Percentiles rank a stretch among this genome's conserved stretches.
Conservation (phyloP, 2,888 invertebrate genomes). For the Polydrusus pterygomalis region DNA sequence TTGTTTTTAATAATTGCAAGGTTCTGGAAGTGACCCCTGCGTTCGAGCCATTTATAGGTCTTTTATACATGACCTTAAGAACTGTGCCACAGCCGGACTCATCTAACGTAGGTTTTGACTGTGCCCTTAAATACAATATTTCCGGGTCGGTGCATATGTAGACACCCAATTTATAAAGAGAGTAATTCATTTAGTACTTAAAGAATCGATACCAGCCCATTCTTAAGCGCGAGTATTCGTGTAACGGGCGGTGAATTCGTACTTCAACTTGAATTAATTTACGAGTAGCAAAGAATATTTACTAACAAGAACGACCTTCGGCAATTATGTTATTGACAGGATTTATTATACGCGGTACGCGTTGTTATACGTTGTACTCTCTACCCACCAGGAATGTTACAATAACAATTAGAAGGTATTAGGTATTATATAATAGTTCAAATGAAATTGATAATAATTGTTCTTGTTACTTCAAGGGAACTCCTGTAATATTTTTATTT, state of each 20-base stretch:
- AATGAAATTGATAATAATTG: not conserved
- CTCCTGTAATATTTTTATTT: too few species aligned
- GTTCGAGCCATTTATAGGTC: too few species aligned
- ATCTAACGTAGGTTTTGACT: too few species aligned
- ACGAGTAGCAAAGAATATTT: constrained; percentile 24
- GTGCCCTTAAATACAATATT: too few species aligned
- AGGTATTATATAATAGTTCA: constrained; percentile 31
- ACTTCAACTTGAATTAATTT: constrained; percentile 22
- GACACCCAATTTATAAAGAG: too few species aligned
- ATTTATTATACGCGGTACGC: not conserved
- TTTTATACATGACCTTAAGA: too few species aligned
- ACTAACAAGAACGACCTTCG: constrained; percentile 24
- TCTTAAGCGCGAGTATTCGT: not conserved
- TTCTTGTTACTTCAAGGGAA: not conserved
- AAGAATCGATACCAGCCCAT: constrained; percentile 1
- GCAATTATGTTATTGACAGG: constrained; percentile 26
- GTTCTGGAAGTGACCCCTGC: too few species aligned
- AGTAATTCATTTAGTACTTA: too few species aligned
- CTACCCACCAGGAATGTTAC: constrained; percentile 39
- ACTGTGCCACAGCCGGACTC: too few species aligned
- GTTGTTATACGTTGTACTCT: constrained; percentile 27
- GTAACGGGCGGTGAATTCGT: not conserved
- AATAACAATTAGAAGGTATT: constrained; percentile 24
- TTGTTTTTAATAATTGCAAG: too few species aligned
- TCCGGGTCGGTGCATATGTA: too few species aligned